Conservation (phyloP, 23 tunicate species). For the Halocynthia aurantium region DNA sequence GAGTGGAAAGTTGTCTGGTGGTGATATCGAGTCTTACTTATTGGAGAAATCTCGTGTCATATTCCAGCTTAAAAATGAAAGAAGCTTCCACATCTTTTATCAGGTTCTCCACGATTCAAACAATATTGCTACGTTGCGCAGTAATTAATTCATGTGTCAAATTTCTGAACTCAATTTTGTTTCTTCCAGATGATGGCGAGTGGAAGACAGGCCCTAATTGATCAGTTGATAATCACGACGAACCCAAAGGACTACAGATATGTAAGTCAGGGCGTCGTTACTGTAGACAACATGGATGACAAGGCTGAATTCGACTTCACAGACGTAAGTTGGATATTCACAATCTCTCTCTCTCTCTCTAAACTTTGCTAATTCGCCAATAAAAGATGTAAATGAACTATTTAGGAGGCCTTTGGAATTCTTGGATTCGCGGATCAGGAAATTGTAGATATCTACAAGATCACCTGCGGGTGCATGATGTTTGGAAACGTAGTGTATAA, state of each 20-base stretch:
- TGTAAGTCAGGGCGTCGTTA: conserved; percentile 80
- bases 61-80: conserved; percentile 86
- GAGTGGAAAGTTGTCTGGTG: conserved; percentile 95
- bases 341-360: background rate
- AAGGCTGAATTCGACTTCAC: conserved; percentile 72
- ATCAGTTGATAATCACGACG: conserved; percentile 45
- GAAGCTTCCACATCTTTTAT: conserved; percentile 95
- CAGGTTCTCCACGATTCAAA: conserved; percentile 34
- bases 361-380: background rate
- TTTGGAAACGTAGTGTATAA: conserved; percentile 87
- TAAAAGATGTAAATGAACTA: background rate
- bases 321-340: conserved; percentile 38
- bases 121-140: background rate
- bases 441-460: conserved; percentile 42
- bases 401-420: conserved; percentile 83
- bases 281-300: conserved; percentile 91
- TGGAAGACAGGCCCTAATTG: conserved; percentile 34
- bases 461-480: conserved; percentile 66
- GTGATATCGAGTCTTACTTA: conserved; percentile 93
- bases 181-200: conserved; percentile 54
- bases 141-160: background rate
- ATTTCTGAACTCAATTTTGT: background rate
- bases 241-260: conserved; percentile 77
- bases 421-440: conserved; percentile 78
- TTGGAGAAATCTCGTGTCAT: conserved; percentile 93